Percentiles rank a stretch among this genome's conserved stretches.
These are phyloP conservation scores for Mongoloraphidia duomilia DNA, from an alignment of 2,888 invertebrate genomes.

Conservation along the genomic window DNA sequence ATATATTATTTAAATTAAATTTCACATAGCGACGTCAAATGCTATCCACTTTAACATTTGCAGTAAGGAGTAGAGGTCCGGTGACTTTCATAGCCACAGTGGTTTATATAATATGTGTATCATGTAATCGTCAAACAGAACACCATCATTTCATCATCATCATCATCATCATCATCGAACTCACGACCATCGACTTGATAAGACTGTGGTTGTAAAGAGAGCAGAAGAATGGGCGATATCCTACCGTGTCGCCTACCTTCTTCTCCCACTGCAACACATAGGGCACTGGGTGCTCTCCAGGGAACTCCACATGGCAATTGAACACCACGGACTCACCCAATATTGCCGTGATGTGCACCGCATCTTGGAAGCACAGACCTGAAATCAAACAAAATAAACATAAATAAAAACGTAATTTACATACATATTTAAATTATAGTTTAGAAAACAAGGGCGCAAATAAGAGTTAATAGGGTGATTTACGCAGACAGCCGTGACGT, in stretches of 20 bases:
- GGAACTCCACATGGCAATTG: conserved; percentile 96
- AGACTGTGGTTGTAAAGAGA: conserved; percentile 30
- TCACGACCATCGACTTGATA: conserved; percentile 10
- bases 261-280: conserved; percentile 99
- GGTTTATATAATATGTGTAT: too few relatives aligned
- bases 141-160: conserved; percentile 10
- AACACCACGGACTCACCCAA: conserved; percentile 94
- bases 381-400: conserved; percentile 22
- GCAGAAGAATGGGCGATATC: conserved; percentile 49
- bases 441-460: too few relatives aligned
- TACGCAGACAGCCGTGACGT: too few relatives aligned
- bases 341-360: conserved; percentile 93
- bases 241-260: conserved; percentile 95
- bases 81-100: too few relatives aligned
- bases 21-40: too few relatives aligned
- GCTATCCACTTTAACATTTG: too few relatives aligned
- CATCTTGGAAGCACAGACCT: conserved; percentile 74
- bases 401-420: too few relatives aligned
- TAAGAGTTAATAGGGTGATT: too few relatives aligned
- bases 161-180: conserved; percentile 9
- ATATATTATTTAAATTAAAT: too few relatives aligned
- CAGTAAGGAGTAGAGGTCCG: too few relatives aligned
- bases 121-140: conserved; percentile 4
- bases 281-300: conserved; percentile 88
- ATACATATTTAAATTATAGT: too few relatives aligned